Evolutionary conservation across 2,888 invertebrate species (phyloP), one percentile per base, ranked within the genome.

Genomic region (Coelinius sp.): DNA sequence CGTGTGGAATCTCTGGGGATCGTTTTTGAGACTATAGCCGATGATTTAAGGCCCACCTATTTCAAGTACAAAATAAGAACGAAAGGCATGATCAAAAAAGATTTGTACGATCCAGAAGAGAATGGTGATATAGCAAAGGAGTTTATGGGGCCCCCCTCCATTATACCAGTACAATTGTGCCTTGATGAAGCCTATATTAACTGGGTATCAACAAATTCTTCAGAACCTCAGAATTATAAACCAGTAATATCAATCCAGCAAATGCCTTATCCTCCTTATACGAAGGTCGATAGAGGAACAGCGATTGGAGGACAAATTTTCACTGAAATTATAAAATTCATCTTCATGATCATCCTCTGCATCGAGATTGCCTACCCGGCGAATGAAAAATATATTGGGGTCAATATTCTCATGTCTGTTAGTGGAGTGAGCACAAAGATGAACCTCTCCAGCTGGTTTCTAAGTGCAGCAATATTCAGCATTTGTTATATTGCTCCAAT

Each of bases 181-280:
- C 65, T 85, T 0, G 85, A 86, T 68, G 75, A 80, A 76, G 66
- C 78, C 17, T 82, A 83, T 27, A 84, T 87, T 46, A 75, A 79
- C n/a, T 53, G 70, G 17, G 76, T 68, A 59, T 70, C 75, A 38
- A 46, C 24, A 75, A 62, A 76, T 78, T 56, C 38, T 49, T 70
- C 49, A 0, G 20, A 63, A 14, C 7, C 27, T 25, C 27, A 49
- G 52, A 31, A 27, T 25, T 31, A n/a, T 10, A n/a, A 24, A 0
- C n/a, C 38, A 69, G 31, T 85, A 85, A 53, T 85, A 6, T 83
- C 79, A 8, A 77, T 84, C 71, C 86, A 87, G 77, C 80, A 81
- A 81, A 85, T 86, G 85, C 87, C 87, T 0, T 84, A 84, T 75
- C 87, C 86, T 1, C 86, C 85, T 2, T 80, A 82, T 44, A 70